phyloP scores from a whole-genome alignment of 2,888 invertebrate genomes.

The Hydrotaea diabolus region DNA sequence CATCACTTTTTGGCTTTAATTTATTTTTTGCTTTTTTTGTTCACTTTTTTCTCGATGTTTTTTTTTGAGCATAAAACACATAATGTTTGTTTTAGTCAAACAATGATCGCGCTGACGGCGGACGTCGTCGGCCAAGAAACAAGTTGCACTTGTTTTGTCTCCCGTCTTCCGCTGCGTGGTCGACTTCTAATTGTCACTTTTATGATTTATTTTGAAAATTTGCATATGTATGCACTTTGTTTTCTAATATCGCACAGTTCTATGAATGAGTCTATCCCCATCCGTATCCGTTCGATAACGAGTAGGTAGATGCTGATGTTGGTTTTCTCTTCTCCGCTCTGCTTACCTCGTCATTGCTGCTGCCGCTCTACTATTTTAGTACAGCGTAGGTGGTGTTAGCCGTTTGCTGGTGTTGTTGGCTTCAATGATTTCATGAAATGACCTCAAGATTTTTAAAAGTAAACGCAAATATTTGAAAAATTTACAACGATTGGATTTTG shows the following conservation, averaged over 20 bases:
- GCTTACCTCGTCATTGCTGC: no score
- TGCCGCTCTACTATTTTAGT: not conserved
- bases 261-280: not conserved
- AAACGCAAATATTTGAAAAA: no score
- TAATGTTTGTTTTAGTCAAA: not conserved
- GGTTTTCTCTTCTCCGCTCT: not conserved
- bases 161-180: not conserved
- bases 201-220: conserved; percentile 26
- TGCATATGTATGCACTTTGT: conserved; percentile 37
- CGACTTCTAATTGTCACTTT: conserved; percentile 27
- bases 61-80: conserved; percentile 35
- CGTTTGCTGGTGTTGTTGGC: not conserved
- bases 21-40: conserved; percentile 50
- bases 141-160: conserved; percentile 65
- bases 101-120: not conserved
- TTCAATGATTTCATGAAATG: not conserved
- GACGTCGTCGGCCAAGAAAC: conserved; percentile 32
- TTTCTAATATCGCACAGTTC: not conserved
- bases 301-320: conserved; percentile 11
- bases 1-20: conserved; percentile 35
- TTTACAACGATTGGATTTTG: no score
- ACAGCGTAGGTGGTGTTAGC: conserved; percentile 21
- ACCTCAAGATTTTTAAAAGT: not conserved
- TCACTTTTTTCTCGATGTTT: conserved; percentile 8
- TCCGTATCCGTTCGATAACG: not conserved